A percentile compares a stretch with the other conserved stretches of the same genome.
Conservation (phyloP, 1,140 invertebrate species). For the Diploscapter pachys region DNA sequence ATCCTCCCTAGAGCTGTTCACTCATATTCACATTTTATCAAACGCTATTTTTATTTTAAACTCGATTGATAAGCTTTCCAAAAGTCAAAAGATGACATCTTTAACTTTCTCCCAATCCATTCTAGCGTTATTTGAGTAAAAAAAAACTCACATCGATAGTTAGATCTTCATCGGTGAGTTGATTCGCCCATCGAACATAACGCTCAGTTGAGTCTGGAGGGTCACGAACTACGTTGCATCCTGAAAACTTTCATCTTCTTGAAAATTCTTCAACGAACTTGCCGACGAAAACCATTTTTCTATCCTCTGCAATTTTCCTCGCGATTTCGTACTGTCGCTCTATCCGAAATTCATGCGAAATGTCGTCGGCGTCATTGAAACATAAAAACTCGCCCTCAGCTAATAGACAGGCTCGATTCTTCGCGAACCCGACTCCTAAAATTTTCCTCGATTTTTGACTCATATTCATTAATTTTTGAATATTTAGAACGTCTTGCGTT, state of each 20-base stretch:
- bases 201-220: conserved; percentile 66
- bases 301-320: not conserved
- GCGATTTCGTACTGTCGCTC: conserved; percentile 56
- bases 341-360: conserved; percentile 69
- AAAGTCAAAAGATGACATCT: not conserved
- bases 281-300: not conserved
- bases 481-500: no score
- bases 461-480: not conserved
- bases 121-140: not conserved
- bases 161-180: conserved; percentile 65
- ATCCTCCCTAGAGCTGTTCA: no score
- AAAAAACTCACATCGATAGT: conserved; percentile 61
- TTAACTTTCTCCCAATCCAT: no score
- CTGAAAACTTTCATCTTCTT: conserved; percentile 39
- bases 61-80: not conserved
- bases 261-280: not conserved
- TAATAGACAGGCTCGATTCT: conserved; percentile 69
- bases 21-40: no score
- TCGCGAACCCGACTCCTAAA: conserved; percentile 70
- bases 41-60: no score
- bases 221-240: conserved; percentile 57
- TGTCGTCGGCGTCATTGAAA: conserved; percentile 75
- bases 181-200: conserved; percentile 73
- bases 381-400: conserved; percentile 71
- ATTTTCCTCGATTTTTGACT: conserved; percentile 25